Conservation (phyloP, 37 sponge, comb jelly and placozoan species). For the Crambe crambe region DNA sequence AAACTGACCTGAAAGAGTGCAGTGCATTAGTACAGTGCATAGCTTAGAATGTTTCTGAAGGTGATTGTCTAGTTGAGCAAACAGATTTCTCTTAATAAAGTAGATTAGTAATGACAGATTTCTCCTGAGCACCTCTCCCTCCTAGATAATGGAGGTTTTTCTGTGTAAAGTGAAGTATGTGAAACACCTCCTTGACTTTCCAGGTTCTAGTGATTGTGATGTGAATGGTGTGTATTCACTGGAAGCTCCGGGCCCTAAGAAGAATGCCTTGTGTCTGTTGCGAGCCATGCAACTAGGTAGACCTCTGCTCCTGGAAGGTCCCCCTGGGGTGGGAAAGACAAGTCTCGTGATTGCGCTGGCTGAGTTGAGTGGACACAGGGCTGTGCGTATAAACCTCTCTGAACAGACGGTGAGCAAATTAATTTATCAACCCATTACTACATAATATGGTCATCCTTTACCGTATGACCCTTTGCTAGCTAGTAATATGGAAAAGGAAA, state of each 20-base stretch:
- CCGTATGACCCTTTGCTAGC: too few relatives aligned
- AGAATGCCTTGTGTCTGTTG: constrained; percentile 79
- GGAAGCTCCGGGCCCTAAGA: constrained; percentile 59
- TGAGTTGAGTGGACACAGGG: constrained; percentile 65
- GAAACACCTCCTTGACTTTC: background rate
- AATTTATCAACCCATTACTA: background rate
- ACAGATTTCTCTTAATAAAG: too few relatives aligned
- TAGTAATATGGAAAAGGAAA: too few relatives aligned
- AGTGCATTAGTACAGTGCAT: too few relatives aligned
- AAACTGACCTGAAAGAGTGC: too few relatives aligned
- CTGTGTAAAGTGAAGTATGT: too few relatives aligned
- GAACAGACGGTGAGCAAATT: constrained; percentile 88
- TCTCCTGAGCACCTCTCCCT: too few relatives aligned
- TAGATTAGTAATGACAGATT: too few relatives aligned
- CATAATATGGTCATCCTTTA: too few relatives aligned
- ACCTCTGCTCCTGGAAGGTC: constrained; percentile 92
- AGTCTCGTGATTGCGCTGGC: constrained; percentile 91
- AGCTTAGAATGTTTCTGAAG: too few relatives aligned
- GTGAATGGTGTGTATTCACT: constrained; percentile 38
- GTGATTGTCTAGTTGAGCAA: too few relatives aligned
- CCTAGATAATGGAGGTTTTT: too few relatives aligned
- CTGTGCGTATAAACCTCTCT: constrained; percentile 93
- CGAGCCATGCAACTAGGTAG: constrained; percentile 87
- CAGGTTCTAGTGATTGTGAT: constrained; percentile 5
- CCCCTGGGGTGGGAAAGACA: constrained; percentile 98